Evolutionary conservation across 1,140 invertebrate genomes (phyloP).

Genomic region (Anthonomus grandis): DNA sequence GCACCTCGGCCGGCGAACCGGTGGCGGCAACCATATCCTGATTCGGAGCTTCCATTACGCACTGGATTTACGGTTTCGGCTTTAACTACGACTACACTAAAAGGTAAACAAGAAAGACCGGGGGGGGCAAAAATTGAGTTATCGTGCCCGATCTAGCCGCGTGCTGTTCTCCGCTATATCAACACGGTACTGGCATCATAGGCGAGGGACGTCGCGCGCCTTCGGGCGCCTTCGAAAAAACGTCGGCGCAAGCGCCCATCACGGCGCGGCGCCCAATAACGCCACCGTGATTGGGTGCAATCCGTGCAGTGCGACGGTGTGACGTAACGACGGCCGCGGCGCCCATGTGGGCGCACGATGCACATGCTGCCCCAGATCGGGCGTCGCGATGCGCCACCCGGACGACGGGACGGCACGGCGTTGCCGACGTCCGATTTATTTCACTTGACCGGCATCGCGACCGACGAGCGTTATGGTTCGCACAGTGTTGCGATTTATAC

Average conservation of each 20-base stretch:
- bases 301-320: constrained; percentile 46
- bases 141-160: constrained; percentile 61
- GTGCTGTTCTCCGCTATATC: constrained; percentile 66
- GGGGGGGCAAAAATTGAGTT: constrained; percentile 52
- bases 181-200: constrained; percentile 66
- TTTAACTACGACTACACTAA: constrained; percentile 62
- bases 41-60: constrained; percentile 68
- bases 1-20: constrained; percentile 77
- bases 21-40: constrained; percentile 64
- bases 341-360: constrained; percentile 13
- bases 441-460: not conserved
- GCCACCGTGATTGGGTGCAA: constrained; percentile 49
- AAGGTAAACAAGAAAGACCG: constrained; percentile 56
- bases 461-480: too few species aligned
- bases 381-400: not conserved
- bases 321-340: constrained; percentile 37
- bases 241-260: constrained; percentile 32
- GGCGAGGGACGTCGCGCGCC: constrained; percentile 38
- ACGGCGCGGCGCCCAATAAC: constrained; percentile 27
- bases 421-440: not conserved
- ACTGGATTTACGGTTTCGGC: constrained; percentile 30
- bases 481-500: too few species aligned
- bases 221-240: constrained; percentile 36
- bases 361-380: constrained; percentile 3
- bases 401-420: not conserved